These are phyloP conservation scores for Leistus spinibarbis DNA, from an alignment of 2,888 invertebrate species.

Conservation along the genomic window DNA sequence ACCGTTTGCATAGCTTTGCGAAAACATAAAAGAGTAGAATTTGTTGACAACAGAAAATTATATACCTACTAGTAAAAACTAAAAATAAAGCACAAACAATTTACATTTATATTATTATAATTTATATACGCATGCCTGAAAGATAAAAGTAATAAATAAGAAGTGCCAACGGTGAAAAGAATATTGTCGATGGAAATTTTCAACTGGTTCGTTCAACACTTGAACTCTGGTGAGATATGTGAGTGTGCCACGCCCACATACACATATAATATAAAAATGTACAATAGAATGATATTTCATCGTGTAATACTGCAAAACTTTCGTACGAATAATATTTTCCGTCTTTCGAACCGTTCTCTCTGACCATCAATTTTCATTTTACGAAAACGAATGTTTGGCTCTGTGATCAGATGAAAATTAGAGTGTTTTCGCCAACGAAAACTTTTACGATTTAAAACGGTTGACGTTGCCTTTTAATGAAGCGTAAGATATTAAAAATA, in stretches of 20 bases:
- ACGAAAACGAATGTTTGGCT: constrained; percentile 16
- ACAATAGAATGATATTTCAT: neutral
- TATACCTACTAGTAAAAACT: neutral
- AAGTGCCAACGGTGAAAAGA: neutral
- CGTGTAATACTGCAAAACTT: neutral
- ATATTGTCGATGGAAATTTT: neutral
- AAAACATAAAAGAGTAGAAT: neutral
- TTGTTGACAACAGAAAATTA: neutral
- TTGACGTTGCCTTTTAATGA: neutral
- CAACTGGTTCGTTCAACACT: neutral
- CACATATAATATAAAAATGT: neutral
- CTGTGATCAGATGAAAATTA: constrained; percentile 31
- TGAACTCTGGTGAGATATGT: neutral
- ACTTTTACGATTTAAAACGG: constrained; percentile 1
- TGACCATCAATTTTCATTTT: constrained; percentile 33
- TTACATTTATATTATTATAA: neutral
- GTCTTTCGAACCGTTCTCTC: constrained; percentile 26
- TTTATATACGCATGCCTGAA: neutral
- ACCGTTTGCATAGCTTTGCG: neutral
- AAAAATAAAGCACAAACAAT: neutral
- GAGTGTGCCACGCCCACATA: neutral
- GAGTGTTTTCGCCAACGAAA: constrained; percentile 18
- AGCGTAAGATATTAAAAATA: neutral
- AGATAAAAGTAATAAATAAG: neutral
- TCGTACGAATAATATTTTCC: constrained; percentile 33